A percentile compares a stretch with the other conserved stretches of the same genome.
Conservation (phyloP, 2,113 vertebrate genomes). For the Urocynchramus pylzowi region DNA sequence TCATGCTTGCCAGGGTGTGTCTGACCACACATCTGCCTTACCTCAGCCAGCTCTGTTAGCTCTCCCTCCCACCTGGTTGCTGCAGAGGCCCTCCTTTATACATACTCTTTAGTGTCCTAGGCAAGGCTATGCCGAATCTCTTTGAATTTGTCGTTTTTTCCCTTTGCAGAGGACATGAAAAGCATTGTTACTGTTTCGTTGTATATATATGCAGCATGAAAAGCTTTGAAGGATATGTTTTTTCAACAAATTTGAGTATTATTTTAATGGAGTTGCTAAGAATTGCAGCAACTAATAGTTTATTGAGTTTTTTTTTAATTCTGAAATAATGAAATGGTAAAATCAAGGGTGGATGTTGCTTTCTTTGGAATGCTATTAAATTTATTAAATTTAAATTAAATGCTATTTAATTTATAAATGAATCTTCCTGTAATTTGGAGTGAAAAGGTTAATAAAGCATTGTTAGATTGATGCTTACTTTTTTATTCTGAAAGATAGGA, state of each 20-base stretch:
- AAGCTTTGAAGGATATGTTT: neutral
- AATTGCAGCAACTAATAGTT: neutral
- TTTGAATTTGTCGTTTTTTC: neutral
- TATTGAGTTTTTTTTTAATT: rapidly evolving
- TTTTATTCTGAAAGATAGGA: neutral
- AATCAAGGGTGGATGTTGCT: neutral
- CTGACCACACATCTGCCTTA: neutral
- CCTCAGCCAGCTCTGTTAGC: neutral
- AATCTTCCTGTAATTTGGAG: neutral
- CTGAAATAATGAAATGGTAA: neutral
- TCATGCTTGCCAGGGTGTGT: rapidly evolving
- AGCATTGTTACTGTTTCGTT: neutral
- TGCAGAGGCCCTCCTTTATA: neutral
- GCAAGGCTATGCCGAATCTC: neutral
- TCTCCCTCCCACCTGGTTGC: neutral
- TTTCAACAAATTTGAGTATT: neutral
- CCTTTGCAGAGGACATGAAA: neutral
- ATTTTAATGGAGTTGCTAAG: neutral
- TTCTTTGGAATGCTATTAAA: neutral
- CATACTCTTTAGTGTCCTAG: neutral
- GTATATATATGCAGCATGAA: neutral
- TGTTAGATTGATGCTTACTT: neutral
- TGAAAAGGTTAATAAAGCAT: neutral
- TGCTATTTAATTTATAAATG: neutral
- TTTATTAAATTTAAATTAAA: no score